phyloP scores from a whole-genome alignment of 2,113 vertebrate genomes.

The Pagrus major region DNA sequence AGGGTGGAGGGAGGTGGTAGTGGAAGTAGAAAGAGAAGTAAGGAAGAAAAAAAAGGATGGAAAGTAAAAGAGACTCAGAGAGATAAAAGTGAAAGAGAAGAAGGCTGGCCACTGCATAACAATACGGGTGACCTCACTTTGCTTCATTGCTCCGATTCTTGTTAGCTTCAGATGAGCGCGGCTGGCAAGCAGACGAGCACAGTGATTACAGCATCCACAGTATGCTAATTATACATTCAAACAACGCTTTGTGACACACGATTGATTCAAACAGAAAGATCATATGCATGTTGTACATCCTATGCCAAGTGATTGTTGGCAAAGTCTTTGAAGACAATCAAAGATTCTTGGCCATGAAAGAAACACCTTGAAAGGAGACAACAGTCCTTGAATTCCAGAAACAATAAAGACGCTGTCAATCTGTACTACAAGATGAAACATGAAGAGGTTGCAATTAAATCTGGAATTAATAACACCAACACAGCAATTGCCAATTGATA shows the following conservation, averaged over 20 bases:
- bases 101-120: slow-evolving; percentile 72
- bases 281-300: slow-evolving; percentile 49
- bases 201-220: slow-evolving; percentile 56
- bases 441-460: slow-evolving; percentile 53
- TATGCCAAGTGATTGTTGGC: slow-evolving; percentile 51
- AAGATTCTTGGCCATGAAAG: slow-evolving; percentile 62
- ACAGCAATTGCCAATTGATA: slow-evolving; percentile 42
- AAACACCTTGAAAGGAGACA: slow-evolving; percentile 57
- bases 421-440: slow-evolving; percentile 40
- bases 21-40: slow-evolving; percentile 75
- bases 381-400: slow-evolving; percentile 51
- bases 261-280: slow-evolving; percentile 60
- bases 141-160: slow-evolving; percentile 71
- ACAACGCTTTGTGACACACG: slow-evolving; percentile 62
- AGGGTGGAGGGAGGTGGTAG: slow-evolving; percentile 66
- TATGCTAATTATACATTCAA: slow-evolving; percentile 68
- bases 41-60: slow-evolving; percentile 55
- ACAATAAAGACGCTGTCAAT: slow-evolving; percentile 51
- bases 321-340: slow-evolving; percentile 71
- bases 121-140: slow-evolving; percentile 78
- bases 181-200: slow-evolving; percentile 44
- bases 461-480: slow-evolving; percentile 56
- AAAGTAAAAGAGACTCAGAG: slow-evolving; percentile 71
- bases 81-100: slow-evolving; percentile 78
- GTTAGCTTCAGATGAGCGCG: slow-evolving; percentile 60